phyloP scores from a whole-genome alignment of 2,113 vertebrate genomes.

The Nesospiza acunhae region DNA sequence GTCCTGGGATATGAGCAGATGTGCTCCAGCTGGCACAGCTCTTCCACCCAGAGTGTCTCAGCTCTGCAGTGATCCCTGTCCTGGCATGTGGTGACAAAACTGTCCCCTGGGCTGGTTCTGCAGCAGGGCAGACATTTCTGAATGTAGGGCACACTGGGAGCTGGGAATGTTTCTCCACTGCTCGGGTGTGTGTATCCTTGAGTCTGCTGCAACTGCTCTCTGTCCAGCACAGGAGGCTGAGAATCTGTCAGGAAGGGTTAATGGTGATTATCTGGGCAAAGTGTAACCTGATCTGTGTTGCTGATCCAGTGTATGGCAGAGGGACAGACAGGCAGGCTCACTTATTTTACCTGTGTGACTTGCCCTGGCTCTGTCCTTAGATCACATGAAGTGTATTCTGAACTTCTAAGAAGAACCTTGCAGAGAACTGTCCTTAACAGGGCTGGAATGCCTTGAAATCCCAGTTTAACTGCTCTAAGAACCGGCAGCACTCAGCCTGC shows the following conservation, averaged over 20 bases:
- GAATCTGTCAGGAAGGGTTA: background rate
- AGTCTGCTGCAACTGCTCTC: background rate
- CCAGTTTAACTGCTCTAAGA: background rate
- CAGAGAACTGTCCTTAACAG: background rate
- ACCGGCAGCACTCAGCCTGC: background rate
- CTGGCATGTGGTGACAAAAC: background rate
- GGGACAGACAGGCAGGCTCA: background rate
- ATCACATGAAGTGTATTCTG: background rate
- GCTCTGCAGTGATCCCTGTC: rapidly evolving
- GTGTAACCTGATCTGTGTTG: background rate
- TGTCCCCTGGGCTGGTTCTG: background rate
- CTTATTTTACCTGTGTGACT: background rate
- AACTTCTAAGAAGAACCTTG: background rate
- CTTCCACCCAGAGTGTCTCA: rapidly evolving
- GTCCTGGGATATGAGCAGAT: rapidly evolving
- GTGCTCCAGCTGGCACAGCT: background rate
- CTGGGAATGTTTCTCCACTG: background rate
- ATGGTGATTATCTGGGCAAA: background rate
- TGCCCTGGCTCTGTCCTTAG: background rate
- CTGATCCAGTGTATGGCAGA: background rate
- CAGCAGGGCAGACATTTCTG: background rate
- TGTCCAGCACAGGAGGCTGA: background rate
- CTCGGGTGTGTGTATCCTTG: background rate
- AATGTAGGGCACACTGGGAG: background rate
- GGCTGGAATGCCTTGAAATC: background rate